phyloP scores from a whole-genome alignment of 2,888 invertebrate genomes.

The Resseliella maxima region DNA sequence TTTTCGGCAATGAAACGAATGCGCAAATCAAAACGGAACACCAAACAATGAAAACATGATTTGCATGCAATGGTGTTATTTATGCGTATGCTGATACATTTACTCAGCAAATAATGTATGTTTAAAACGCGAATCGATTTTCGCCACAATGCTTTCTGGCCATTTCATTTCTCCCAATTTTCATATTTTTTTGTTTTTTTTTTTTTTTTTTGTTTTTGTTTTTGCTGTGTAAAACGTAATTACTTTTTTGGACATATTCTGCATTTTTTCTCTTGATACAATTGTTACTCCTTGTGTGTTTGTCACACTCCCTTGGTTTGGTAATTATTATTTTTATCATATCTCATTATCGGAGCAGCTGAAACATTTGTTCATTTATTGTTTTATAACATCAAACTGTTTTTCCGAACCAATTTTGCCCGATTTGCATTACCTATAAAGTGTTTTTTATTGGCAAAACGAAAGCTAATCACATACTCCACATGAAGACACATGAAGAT shows the following conservation, averaged over 20 bases:
- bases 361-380: not conserved
- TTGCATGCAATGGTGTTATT: slow-evolving; percentile 36
- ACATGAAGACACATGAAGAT: not conserved
- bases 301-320: not conserved
- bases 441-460: not conserved
- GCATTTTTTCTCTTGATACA: not conserved
- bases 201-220: not conserved
- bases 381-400: not conserved
- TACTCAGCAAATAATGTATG: not conserved
- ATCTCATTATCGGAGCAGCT: slow-evolving; percentile 41
- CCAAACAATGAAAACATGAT: slow-evolving; percentile 16
- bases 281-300: not conserved
- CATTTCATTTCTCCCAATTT: not conserved
- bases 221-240: not conserved
- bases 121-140: slow-evolving; percentile 19
- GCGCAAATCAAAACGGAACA: not conserved
- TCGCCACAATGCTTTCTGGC: not conserved
- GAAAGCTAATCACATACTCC: not conserved
- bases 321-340: slow-evolving; percentile 42
- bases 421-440: not conserved
- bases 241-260: slow-evolving; percentile 24
- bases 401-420: not conserved
- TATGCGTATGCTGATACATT: slow-evolving; percentile 30
- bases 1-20: not conserved
- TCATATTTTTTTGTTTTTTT: not conserved